Base-by-base conservation (phyloP, 2,113 vertebrate species). In the Sterna hirundo region DNA sequence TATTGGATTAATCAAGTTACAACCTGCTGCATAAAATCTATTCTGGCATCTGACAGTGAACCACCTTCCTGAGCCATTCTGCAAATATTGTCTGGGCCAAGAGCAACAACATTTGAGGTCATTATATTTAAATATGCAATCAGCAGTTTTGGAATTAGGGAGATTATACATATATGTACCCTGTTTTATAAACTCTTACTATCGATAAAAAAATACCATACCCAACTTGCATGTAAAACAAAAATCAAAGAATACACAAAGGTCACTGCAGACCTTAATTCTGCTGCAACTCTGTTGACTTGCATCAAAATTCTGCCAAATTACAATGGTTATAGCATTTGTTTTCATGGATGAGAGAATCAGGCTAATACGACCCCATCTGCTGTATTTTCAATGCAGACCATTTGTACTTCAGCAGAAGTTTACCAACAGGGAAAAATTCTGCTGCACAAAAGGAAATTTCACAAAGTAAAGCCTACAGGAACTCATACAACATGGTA, bases 331-430 rank as follows among this genome's bases (percentile, higher is more conserved):
- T 94, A 83, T 15, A 66, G 64, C 44, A 57, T 38, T 95, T 64
- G 30, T 57, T 70, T 93, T 93, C 82, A 86, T 38, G 79, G 94
- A 94, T 93, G 79, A 92, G 25, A 70, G 46, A 68, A 72, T 57
- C 42, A 66, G 62, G 49, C 62, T 90, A 94, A 88, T 83, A 90
- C 0, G 2, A 84, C 44, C 78, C 78, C 82, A 86, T 93, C 78
- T 96, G 85, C 90, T 77, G 2, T 42, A 51, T 57, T 90, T 86
- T 60, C 88, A 68, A 2, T n/a, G 69, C 44, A 83, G 55, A 81
- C 26, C 54, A 36, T 92, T 88, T 88, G n/a, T 23, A 75, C 26
- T 62, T 55, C 58, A 75, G 57, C 61, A 82, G 36, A 51, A 90
- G 70, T 81, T 90, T 30, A 92, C 57, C 65, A 90, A 34, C 10